These are phyloP conservation scores for Brachyhypopomus occidentalis DNA, from an alignment of 2,113 vertebrate species.

Conservation along the genomic window DNA sequence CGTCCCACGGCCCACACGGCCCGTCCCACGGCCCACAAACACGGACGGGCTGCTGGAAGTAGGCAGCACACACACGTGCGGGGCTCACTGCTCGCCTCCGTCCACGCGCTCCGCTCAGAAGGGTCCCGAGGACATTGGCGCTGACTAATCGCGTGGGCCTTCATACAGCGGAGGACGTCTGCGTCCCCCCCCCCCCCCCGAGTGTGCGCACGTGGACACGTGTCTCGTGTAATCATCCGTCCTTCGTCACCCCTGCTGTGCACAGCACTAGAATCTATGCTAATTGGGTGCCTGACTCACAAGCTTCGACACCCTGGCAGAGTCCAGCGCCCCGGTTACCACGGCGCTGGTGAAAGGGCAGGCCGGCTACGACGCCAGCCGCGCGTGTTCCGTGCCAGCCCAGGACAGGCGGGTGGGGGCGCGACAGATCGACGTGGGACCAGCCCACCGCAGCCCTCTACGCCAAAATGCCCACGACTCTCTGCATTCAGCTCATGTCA, in stretches of 20 bases:
- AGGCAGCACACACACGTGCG: no score
- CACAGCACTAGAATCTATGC: background rate
- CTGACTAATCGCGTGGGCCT: no score
- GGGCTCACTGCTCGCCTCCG: no score
- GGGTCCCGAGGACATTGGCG: background rate
- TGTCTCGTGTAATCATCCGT: background rate
- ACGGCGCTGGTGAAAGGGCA: background rate
- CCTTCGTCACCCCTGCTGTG: background rate
- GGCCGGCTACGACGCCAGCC: background rate
- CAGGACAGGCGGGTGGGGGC: no score
- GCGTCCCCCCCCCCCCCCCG: background rate
- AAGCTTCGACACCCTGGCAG: background rate
- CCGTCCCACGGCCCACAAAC: no score
- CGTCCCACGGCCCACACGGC: no score
- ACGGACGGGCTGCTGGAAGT: no score
- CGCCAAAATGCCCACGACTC: background rate
- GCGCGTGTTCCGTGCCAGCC: no score
- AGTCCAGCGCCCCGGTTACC: background rate
- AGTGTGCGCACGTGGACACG: no score
- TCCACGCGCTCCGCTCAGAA: background rate
- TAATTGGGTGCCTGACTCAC: background rate
- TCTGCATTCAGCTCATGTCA: constrained; percentile 39
- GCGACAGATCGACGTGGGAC: no score
- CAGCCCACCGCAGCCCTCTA: no score
- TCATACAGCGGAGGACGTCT: background rate